Evolutionary conservation across 2,888 invertebrate species (phyloP).

Genomic region (Drosophila lutescens): DNA sequence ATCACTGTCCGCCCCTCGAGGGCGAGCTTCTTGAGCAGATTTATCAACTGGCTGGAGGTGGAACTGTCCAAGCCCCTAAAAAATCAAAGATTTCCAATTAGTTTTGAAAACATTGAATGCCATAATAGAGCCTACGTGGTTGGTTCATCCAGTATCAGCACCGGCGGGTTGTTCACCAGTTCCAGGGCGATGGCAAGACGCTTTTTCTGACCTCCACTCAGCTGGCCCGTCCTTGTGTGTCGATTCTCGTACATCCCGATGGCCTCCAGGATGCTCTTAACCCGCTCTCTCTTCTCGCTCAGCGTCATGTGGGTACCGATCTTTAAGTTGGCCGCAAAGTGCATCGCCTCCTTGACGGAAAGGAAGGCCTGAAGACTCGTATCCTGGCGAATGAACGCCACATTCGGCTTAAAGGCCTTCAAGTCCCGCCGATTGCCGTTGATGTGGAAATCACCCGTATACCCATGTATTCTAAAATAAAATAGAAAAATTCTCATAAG

Average conservation of each 20-base stretch:
- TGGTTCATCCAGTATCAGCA: conserved; percentile 97
- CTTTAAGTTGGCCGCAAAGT: conserved; percentile 94
- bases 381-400: conserved; percentile 96
- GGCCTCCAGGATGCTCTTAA: conserved; percentile 91
- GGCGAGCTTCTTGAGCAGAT: conserved; percentile 92
- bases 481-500: conserved; percentile 1
- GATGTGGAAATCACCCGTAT: conserved; percentile 89
- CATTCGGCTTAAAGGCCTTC: conserved; percentile 89
- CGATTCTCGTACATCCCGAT: conserved; percentile 89
- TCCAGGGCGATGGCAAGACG: conserved; percentile 95
- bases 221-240: conserved; percentile 88
- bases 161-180: conserved; percentile 94
- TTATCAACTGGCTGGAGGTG: conserved; percentile 92
- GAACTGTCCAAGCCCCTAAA: conserved; percentile 92
- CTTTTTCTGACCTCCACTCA: conserved; percentile 96
- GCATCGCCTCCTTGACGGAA: conserved; percentile 93
- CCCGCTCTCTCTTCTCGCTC: conserved; percentile 88
- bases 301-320: conserved; percentile 88
- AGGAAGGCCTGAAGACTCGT: conserved; percentile 92
- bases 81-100: conserved; percentile 31
- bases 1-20: conserved; percentile 93
- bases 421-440: conserved; percentile 89
- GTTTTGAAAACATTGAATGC: neutral
- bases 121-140: conserved; percentile 88
- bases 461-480: conserved; percentile 76